phyloP scores from a whole-genome alignment of 2,888 invertebrate species.

The Nomada lathburiana region DNA sequence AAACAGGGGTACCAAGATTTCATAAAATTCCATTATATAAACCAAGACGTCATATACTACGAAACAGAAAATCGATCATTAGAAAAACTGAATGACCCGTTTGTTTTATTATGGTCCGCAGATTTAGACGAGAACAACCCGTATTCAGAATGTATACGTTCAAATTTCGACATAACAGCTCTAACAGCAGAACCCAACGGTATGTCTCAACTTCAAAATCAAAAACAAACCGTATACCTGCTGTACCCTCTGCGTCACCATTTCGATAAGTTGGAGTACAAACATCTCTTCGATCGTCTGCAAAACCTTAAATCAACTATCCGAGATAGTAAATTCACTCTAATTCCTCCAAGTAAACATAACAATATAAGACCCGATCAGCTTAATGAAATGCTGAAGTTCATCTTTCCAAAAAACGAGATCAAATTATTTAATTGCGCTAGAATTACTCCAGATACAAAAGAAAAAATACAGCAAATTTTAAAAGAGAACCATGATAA shows the following conservation, averaged over 20 bases:
- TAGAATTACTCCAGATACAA: neutral
- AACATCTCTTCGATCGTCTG: neutral
- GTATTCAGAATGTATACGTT: neutral
- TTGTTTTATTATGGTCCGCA: neutral
- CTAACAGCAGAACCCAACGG: neutral
- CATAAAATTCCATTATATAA: neutral
- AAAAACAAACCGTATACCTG: neutral
- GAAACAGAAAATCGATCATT: neutral
- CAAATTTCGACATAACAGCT: slow-evolving; percentile 4
- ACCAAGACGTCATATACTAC: neutral
- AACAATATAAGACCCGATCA: neutral
- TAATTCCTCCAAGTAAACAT: slow-evolving; percentile 1
- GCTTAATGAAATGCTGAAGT: slow-evolving; percentile 17
- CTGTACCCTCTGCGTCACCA: neutral
- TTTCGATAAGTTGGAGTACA: slow-evolving; percentile 17
- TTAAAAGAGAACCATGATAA: neutral
- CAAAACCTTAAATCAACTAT: neutral
- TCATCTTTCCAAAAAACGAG: slow-evolving; percentile 6
- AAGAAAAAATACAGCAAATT: neutral
- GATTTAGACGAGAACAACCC: slow-evolving; percentile 10
- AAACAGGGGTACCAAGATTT: neutral
- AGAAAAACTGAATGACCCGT: neutral
- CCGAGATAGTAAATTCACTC: neutral
- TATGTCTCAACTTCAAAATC: neutral
- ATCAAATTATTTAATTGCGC: neutral